A percentile compares a stretch with the other conserved stretches of the same genome.
phyloP scores from a whole-genome alignment of 2,113 vertebrate species.

The Gorsachius goisagi region DNA sequence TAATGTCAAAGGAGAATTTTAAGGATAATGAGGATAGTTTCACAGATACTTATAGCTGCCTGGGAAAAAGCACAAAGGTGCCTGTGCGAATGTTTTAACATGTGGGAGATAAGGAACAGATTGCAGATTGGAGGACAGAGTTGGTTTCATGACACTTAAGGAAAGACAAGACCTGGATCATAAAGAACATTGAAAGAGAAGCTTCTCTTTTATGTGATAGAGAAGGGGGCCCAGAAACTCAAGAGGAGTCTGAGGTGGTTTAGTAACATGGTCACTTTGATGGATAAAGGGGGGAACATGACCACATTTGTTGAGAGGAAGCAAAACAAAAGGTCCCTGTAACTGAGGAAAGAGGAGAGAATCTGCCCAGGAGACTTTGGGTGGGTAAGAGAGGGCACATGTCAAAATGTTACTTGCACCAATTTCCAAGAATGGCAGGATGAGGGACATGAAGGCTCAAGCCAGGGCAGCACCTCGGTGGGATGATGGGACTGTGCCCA shows the following conservation, averaged over 20 bases:
- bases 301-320: background rate
- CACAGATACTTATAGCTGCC: background rate
- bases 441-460: background rate
- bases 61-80: slow-evolving; percentile 34
- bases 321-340: background rate
- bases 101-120: background rate
- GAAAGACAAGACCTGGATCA: background rate
- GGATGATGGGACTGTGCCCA: background rate
- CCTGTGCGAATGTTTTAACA: slow-evolving; percentile 17
- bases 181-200: background rate
- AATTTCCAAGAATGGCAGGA: background rate
- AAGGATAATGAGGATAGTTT: slow-evolving; percentile 42
- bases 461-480: background rate
- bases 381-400: background rate
- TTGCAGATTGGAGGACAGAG: background rate
- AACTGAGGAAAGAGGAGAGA: background rate
- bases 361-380: background rate
- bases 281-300: background rate
- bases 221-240: background rate
- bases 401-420: background rate
- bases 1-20: slow-evolving; percentile 33
- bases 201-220: background rate
- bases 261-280: background rate
- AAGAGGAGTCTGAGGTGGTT: background rate
- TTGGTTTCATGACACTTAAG: background rate